Base-by-base conservation (phyloP, 2,888 invertebrate species). In the Drosophila nr. fundita region DNA sequence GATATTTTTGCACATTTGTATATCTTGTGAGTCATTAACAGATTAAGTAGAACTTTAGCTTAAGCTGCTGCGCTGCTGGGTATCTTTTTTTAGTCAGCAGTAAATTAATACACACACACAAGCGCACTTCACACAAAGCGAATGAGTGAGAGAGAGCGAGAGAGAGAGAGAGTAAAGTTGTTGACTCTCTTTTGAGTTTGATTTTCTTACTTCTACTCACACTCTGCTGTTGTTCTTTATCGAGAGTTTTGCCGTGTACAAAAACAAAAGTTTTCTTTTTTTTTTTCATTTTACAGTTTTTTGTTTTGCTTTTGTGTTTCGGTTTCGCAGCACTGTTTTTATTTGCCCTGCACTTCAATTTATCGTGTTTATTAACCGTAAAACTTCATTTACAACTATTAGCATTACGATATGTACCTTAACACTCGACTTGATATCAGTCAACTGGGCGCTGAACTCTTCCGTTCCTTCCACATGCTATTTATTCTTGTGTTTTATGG, bases 241-340 rank as follows among this genome's bases (percentile, higher is more conserved):
- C 54, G 38, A 45, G 42, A 52, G 34, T 65, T 50, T 52, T 52
- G 21, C 18, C 34, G 21, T 57, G 15, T 65, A 32, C 18, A 29
- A 21, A n/a, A 40, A n/a, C 10, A n/a, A 40, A 36, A 36, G 48
- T 73, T 10, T 52, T 32, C 15, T 13, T 30, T 13, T 42, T 52
- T 55, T 74, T 73, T 58, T 60, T 69, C 45, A 55, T 75, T 76
- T 70, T 73, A 69, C 81, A 69, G 61, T 73, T 58, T 87, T 87
- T 88, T 86, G 88, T 86, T 86, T 83, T 88, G 87, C 72, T 86
- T 84, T 76, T 68, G 32, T 64, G 72, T 70, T 87, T 87, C 85
- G 74, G 65, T 49, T 61, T 61, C 64, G 66, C 66, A 18, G n/a
- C 29, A n/a, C 40, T 42, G 62, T 66, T 52, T 69, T 66, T 83